phyloP scores from a whole-genome alignment of 1,140 invertebrate genomes.

The Drosophila sp. region DNA sequence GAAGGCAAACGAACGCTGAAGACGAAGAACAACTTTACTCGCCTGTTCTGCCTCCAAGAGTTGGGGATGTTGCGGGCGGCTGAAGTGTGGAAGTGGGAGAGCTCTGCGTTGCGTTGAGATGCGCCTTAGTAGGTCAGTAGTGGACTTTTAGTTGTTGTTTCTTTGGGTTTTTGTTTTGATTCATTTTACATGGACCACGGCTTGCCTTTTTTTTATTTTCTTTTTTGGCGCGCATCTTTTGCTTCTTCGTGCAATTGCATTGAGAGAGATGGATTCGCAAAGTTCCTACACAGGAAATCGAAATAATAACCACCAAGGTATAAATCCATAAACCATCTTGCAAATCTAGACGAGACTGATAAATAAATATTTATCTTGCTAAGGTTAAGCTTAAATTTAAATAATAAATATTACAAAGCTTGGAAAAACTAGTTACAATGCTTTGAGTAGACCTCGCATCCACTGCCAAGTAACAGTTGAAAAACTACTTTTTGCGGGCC shows the following conservation, averaged over 20 bases:
- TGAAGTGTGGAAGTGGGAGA: slow-evolving; percentile 38
- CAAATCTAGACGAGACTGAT: too few relatives aligned
- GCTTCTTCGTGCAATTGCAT: slow-evolving; percentile 21
- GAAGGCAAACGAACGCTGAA: slow-evolving; percentile 14
- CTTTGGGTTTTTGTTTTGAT: slow-evolving; percentile 58
- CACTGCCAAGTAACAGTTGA: slow-evolving; percentile 6
- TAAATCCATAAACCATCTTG: too few relatives aligned
- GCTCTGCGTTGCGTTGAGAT: slow-evolving; percentile 31
- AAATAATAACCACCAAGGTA: too few relatives aligned
- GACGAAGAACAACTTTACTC: slow-evolving; percentile 19
- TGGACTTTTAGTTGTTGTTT: slow-evolving; percentile 67
- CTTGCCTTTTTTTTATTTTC: slow-evolving; percentile 24
- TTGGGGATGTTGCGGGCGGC: slow-evolving; percentile 28
- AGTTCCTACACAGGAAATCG: neutral
- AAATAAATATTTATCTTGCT: too few relatives aligned
- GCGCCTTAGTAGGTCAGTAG: slow-evolving; percentile 81
- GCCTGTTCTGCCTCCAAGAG: slow-evolving; percentile 4
- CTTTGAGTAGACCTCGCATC: slow-evolving; percentile 14
- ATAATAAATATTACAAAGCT: too few relatives aligned
- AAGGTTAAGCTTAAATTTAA: too few relatives aligned
- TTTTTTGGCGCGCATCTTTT: slow-evolving; percentile 55
- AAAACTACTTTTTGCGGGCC: slow-evolving; percentile 29
- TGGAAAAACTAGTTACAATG: neutral
- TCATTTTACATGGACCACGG: slow-evolving; percentile 59
- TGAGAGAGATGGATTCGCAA: slow-evolving; percentile 13